phyloP scores from a whole-genome alignment of 2,113 vertebrate genomes.

The Corapipo altera region DNA sequence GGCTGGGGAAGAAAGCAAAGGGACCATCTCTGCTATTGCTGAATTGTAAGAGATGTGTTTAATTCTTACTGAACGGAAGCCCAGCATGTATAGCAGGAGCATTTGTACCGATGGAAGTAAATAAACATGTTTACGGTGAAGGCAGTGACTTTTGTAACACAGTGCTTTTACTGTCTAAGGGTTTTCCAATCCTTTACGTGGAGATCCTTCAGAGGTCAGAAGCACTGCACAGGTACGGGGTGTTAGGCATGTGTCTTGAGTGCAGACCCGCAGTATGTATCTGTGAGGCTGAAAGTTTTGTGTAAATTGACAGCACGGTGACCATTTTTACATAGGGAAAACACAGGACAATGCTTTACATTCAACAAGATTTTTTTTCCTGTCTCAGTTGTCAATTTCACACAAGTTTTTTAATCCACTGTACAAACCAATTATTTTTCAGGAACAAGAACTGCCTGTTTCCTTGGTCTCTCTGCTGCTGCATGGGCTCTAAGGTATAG shows the following conservation, averaged over 20 bases:
- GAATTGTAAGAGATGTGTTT: background rate
- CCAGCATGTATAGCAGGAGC: background rate
- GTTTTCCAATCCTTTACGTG: background rate
- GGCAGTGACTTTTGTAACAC: background rate
- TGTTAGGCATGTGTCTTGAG: background rate
- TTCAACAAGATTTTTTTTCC: background rate
- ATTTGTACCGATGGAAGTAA: background rate
- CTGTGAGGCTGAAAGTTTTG: background rate
- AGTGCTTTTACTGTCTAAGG: rapidly evolving
- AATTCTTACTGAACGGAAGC: background rate
- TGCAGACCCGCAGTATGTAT: background rate
- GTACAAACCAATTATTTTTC: background rate
- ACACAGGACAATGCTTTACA: background rate
- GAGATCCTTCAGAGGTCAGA: background rate
- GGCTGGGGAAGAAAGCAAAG: background rate
- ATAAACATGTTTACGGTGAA: background rate
- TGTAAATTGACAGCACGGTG: background rate
- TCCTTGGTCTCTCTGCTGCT: background rate
- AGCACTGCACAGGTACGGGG: background rate
- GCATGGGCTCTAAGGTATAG: background rate
- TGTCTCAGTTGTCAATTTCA: background rate
- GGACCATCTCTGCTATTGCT: background rate
- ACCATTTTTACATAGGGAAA: background rate
- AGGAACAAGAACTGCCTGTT: background rate
- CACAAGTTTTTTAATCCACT: background rate